A percentile compares a stretch with the other conserved stretches of the same genome.
phyloP scores from a whole-genome alignment of 2,888 invertebrate species.

The Philereme vetulata region DNA sequence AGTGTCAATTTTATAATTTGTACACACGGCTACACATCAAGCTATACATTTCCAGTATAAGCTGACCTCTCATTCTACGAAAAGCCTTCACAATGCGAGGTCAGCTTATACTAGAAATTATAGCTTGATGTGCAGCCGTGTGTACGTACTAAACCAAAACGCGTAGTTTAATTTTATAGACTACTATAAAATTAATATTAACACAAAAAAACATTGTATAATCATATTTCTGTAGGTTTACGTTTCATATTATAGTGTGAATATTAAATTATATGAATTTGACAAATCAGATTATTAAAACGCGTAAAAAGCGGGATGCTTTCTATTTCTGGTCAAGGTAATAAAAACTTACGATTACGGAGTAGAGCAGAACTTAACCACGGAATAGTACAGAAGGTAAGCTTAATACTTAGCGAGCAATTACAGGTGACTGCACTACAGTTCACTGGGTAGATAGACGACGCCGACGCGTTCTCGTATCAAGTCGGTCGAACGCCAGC shows the following conservation, averaged over 20 bases:
- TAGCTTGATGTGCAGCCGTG: too few species aligned
- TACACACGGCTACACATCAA: too few species aligned
- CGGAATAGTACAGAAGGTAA: too few species aligned
- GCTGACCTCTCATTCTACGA: too few species aligned
- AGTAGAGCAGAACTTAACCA: neutral
- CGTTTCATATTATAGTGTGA: constrained; percentile 32
- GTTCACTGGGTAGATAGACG: too few species aligned
- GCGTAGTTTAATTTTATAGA: constrained; percentile 29
- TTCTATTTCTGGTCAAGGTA: constrained; percentile 13
- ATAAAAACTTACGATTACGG: constrained; percentile 17
- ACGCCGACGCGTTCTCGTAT: too few species aligned
- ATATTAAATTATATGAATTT: constrained; percentile 29
- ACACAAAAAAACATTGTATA: constrained; percentile 24
- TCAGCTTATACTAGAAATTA: too few species aligned
- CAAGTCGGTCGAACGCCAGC: too few species aligned
- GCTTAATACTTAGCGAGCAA: too few species aligned
- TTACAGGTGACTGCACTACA: too few species aligned
- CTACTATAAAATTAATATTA: constrained; percentile 35
- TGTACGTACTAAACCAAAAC: constrained; percentile 21
- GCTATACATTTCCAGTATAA: too few species aligned
- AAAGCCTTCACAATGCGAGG: too few species aligned
- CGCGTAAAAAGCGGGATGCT: constrained; percentile 21
- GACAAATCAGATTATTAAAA: constrained; percentile 27
- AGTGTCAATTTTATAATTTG: constrained; percentile 21
- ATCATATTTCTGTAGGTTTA: constrained; percentile 25